Evolutionary conservation across 2,888 invertebrate genomes (phyloP), one percentile per base, ranked within the genome.

Genomic region (Eumerus sabulonum): DNA sequence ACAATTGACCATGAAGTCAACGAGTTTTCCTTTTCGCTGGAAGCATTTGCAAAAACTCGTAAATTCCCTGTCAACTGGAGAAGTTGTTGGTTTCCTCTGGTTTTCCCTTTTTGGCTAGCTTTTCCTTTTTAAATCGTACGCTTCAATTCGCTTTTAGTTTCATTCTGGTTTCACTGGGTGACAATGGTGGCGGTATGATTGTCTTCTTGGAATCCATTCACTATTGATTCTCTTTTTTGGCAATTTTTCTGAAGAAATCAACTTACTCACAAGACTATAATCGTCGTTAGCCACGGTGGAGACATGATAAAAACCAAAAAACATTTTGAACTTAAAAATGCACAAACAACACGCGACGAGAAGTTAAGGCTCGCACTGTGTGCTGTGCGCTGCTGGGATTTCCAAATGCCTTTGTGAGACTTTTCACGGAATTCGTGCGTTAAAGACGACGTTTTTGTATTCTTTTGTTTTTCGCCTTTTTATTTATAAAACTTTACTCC

Each of bases 1-100:
- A 72, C 72, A 72, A 54, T 63, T 77, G 77, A 72, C 77, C 72
- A 72, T 77, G 72, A 68, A 77, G 67, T 38, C 51, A 63, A 63
- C 57, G 54, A 68, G 63, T 72, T 77, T 77, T 72, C 63, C 53
- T 67, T 72, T 77, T 76, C 57, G 13, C 38, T 76, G 38, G 57
- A 68, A 68, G 62, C 60, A 60, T 53, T 56, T 40, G 12, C n/a
- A 51, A 72, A 72, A 71, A 63, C 63, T 18, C 63, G 47, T 77
- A 72, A 67, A 77, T 68, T 68, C 62, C 54, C 35, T 57, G 62
- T 68, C 74, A 67, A 56, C 56, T 27, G 62, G 62, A 13, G 7
- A 7, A 27, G 40, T 63, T 27, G 35, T 51, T 56, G 45, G 27
- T 56, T 51, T 53, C 5, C 17, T 56, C 38, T 35, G 19, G 19